Evolutionary conservation across 2,888 invertebrate genomes (phyloP).

Genomic region (Rhyacophila evoluta): DNA sequence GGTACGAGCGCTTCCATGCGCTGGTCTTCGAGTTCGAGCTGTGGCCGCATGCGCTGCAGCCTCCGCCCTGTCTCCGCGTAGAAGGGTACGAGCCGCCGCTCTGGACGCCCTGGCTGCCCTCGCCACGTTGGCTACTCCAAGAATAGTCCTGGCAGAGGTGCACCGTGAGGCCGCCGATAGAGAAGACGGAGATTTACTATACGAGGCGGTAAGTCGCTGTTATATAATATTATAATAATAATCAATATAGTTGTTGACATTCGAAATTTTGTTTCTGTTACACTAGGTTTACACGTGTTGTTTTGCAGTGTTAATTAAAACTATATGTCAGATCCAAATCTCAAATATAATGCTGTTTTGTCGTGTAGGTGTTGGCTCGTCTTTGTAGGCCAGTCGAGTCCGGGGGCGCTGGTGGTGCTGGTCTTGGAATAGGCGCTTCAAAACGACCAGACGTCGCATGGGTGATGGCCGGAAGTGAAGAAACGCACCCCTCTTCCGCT

Average conservation of each 20-base stretch:
- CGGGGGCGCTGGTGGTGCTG: conserved; percentile 53
- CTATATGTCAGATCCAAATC: too few species aligned
- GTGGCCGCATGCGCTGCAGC: conserved; percentile 79
- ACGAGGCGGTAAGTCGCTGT: conserved; percentile 56
- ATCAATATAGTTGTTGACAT: too few species aligned
- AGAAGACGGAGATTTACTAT: conserved; percentile 66
- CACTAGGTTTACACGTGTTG: too few species aligned
- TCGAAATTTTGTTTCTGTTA: too few species aligned
- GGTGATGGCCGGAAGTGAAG: conserved; percentile 58
- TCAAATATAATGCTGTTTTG: too few species aligned
- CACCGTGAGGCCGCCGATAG: conserved; percentile 69
- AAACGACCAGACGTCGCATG: conserved; percentile 62
- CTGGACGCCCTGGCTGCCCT: conserved; percentile 84
- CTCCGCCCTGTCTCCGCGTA: conserved; percentile 72
- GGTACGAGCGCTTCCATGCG: conserved; percentile 62
- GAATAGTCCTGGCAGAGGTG: conserved; percentile 75
- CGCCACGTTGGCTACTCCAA: conserved; percentile 77
- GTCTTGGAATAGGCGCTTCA: conserved; percentile 61
- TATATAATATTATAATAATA: too few species aligned
- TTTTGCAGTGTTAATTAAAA: too few species aligned
- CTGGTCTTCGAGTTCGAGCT: conserved; percentile 80
- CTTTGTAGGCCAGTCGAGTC: conserved; percentile 44
- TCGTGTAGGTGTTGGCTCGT: conserved; percentile 49
- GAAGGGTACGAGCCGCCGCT: conserved; percentile 81
- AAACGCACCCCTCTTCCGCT: conserved; percentile 59